Conservation (phyloP, 2,113 vertebrate genomes). For the Hyperopisus bebe region DNA sequence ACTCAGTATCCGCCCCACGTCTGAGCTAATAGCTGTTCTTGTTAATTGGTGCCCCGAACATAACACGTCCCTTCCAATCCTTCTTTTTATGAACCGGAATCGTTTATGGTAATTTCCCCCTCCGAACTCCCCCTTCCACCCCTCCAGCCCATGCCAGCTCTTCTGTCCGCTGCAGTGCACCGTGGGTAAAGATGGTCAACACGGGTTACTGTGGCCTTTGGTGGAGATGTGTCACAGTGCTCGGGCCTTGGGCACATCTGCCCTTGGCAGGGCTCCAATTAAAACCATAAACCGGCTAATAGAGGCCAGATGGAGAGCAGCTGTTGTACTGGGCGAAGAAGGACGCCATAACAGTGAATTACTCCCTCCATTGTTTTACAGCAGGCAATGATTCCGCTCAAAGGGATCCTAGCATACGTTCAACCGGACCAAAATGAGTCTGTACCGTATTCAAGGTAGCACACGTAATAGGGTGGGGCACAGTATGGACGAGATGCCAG, state of each 20-base stretch:
- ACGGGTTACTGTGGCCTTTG: not conserved
- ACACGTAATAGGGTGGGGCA: not conserved
- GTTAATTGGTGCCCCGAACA: slow-evolving; percentile 20
- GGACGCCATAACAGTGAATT: not conserved
- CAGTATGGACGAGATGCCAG: not conserved
- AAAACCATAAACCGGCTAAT: slow-evolving; percentile 14
- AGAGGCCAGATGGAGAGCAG: slow-evolving; percentile 15
- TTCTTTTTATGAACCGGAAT: slow-evolving; percentile 2
- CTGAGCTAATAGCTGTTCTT: slow-evolving; percentile 23
- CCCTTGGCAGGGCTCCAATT: not conserved
- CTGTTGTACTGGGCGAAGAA: not conserved
- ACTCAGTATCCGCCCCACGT: not conserved
- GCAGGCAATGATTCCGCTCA: not conserved
- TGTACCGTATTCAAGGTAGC: not conserved
- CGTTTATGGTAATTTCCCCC: slow-evolving; percentile 8
- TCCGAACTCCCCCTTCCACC: not conserved
- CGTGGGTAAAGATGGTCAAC: slow-evolving; percentile 17
- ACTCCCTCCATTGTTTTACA: not conserved
- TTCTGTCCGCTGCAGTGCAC: not conserved
- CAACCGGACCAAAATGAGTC: not conserved
- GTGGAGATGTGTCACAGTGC: not conserved
- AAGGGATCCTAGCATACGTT: not conserved
- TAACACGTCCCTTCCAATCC: not conserved
- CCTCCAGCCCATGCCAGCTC: not conserved
- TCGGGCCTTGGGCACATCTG: not conserved